These are phyloP conservation scores for Coreoperca whiteheadi DNA, from an alignment of 2,113 vertebrate species.

Conservation along the genomic window DNA sequence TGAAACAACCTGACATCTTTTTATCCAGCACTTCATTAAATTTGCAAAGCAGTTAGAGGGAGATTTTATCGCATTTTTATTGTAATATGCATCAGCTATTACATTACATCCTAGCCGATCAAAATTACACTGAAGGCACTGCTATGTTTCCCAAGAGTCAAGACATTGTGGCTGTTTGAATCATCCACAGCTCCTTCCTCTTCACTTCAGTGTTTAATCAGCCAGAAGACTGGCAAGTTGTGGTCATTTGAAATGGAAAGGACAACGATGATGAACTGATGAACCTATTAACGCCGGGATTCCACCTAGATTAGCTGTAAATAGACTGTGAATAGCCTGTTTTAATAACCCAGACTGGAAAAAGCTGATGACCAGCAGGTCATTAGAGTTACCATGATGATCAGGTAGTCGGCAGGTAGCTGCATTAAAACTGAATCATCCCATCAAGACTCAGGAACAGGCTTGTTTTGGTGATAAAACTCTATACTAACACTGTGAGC, in stretches of 20 bases:
- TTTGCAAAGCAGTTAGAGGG: too few species aligned
- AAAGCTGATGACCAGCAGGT: slow-evolving; percentile 20
- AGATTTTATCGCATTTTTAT: too few species aligned
- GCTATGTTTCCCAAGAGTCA: background rate
- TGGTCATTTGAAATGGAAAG: slow-evolving; percentile 2
- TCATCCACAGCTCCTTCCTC: background rate
- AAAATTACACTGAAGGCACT: background rate
- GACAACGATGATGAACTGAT: slow-evolving; percentile 20
- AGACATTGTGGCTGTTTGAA: background rate
- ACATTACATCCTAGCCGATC: background rate
- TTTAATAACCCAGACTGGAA: slow-evolving; percentile 19
- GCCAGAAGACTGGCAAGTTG: background rate
- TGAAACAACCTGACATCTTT: background rate
- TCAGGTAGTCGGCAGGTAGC: slow-evolving; percentile 17
- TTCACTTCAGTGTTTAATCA: slow-evolving; percentile 20
- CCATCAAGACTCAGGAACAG: slow-evolving; percentile 4
- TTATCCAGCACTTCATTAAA: background rate
- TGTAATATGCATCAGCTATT: background rate
- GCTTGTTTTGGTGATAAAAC: slow-evolving; percentile 23
- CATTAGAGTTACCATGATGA: slow-evolving; percentile 38
- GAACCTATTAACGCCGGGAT: background rate
- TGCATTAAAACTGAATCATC: slow-evolving; percentile 13
- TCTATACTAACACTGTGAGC: background rate
- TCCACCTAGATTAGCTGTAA: slow-evolving; percentile 11
- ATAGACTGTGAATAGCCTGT: slow-evolving; percentile 2